phyloP scores from a whole-genome alignment of 2,113 vertebrate species.

The Gavialis gangeticus region DNA sequence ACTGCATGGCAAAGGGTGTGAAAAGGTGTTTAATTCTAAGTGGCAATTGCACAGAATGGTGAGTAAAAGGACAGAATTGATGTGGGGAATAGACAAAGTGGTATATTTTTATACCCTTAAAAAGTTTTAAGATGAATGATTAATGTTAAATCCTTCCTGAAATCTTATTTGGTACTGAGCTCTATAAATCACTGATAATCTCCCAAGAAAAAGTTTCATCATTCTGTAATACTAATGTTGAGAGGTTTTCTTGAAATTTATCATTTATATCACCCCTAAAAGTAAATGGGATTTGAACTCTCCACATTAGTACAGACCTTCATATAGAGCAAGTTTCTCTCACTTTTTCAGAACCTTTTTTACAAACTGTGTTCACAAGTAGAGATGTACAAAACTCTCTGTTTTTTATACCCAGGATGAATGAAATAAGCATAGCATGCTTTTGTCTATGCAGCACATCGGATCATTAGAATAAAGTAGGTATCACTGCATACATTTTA shows the following conservation, averaged over 20 bases:
- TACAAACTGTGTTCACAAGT: slow-evolving; percentile 40
- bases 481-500: slow-evolving; percentile 8
- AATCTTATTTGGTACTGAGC: slow-evolving; percentile 47
- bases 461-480: not conserved
- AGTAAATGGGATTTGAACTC: slow-evolving; percentile 57
- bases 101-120: slow-evolving; percentile 34
- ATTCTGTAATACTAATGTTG: slow-evolving; percentile 41
- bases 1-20: slow-evolving; percentile 53
- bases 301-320: slow-evolving; percentile 34
- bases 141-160: slow-evolving; percentile 59
- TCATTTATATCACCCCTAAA: slow-evolving; percentile 47
- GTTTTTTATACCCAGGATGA: not conserved
- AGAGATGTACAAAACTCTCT: slow-evolving; percentile 7
- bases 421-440: not conserved
- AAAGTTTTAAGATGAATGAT: slow-evolving; percentile 61
- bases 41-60: slow-evolving; percentile 34
- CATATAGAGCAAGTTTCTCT: slow-evolving; percentile 26
- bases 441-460: not conserved
- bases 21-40: slow-evolving; percentile 64
- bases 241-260: slow-evolving; percentile 65
- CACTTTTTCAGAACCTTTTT: slow-evolving; percentile 50
- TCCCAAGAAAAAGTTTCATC: slow-evolving; percentile 50
- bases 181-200: slow-evolving; percentile 58
- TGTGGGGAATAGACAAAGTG: slow-evolving; percentile 15
- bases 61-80: slow-evolving; percentile 47